Conservation (phyloP, 2,797 vertebrate genomes). For the Bovichtus diacanthus region DNA sequence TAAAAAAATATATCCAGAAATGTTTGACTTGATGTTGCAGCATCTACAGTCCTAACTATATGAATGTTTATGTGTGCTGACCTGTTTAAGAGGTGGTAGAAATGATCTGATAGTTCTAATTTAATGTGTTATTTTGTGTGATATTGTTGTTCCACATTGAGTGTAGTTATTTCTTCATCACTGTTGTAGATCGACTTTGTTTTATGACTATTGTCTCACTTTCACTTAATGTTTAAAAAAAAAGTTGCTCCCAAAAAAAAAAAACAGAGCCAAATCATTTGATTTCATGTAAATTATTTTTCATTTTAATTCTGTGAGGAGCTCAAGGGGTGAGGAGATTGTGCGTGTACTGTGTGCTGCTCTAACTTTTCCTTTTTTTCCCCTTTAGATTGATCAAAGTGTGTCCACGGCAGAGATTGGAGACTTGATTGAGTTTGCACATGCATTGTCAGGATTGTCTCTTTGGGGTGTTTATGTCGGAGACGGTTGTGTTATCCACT, state of each 20-base stretch:
- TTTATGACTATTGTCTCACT: neutral
- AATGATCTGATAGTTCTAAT: neutral
- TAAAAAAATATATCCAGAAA: neutral
- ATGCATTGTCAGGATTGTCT: slow-evolving; percentile 42
- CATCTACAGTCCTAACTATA: neutral
- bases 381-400: slow-evolving; percentile 35
- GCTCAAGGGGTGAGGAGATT: neutral
- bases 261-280: neutral
- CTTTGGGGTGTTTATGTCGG: slow-evolving; percentile 58
- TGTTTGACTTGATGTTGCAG: neutral
- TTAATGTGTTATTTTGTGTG: neutral
- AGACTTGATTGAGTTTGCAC: slow-evolving; percentile 58
- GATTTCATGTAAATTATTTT: neutral
- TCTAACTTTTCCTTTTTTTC: neutral
- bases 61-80: neutral
- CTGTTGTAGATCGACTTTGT: neutral
- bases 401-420: slow-evolving; percentile 45
- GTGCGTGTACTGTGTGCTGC: neutral
- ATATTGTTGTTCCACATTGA: neutral
- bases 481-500: slow-evolving; percentile 53
- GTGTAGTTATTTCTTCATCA: neutral
- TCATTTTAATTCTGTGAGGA: neutral
- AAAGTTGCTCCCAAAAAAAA: neutral
- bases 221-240: neutral
- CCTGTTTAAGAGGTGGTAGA: neutral